Percentiles rank a stretch among this genome's conserved stretches.
phyloP scores from a whole-genome alignment of 2,797 vertebrate species.

The Coracias cyanogaster region DNA sequence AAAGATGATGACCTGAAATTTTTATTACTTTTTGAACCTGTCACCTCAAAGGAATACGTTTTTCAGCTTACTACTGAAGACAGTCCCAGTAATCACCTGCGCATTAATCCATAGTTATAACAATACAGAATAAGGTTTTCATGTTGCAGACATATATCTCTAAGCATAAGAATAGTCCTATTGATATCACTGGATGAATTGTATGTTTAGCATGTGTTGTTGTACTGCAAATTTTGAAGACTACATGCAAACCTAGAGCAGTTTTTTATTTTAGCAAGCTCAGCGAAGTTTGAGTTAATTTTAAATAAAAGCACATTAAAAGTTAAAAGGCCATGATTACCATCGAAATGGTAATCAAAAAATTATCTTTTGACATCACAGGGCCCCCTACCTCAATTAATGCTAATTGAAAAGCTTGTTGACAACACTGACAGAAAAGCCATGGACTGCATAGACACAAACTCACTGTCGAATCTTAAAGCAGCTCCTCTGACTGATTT shows the following conservation, averaged over 20 bases:
- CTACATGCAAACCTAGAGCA: background rate
- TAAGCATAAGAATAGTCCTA: background rate
- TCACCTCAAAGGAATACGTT: background rate
- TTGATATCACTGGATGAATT: background rate
- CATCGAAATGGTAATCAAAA: background rate
- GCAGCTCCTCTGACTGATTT: background rate
- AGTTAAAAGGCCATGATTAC: background rate
- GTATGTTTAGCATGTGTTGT: background rate
- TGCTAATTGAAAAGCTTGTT: background rate
- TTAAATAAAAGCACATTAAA: background rate
- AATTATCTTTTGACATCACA: background rate
- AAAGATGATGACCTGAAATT: background rate
- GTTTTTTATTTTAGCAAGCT: background rate
- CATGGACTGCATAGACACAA: fast-evolving
- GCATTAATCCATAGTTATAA: background rate
- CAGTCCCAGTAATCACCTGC: background rate
- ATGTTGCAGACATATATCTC: background rate
- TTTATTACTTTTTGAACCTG: background rate
- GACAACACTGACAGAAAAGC: background rate
- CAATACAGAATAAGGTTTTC: background rate
- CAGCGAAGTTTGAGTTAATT: background rate
- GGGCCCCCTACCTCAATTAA: background rate
- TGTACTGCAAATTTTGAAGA: background rate
- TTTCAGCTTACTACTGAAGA: background rate
- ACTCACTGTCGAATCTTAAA: background rate